Percentiles rank a stretch among this genome's conserved stretches.
Conservation (phyloP, 1,140 invertebrate genomes). For the Chrysomallon squamiferum region DNA sequence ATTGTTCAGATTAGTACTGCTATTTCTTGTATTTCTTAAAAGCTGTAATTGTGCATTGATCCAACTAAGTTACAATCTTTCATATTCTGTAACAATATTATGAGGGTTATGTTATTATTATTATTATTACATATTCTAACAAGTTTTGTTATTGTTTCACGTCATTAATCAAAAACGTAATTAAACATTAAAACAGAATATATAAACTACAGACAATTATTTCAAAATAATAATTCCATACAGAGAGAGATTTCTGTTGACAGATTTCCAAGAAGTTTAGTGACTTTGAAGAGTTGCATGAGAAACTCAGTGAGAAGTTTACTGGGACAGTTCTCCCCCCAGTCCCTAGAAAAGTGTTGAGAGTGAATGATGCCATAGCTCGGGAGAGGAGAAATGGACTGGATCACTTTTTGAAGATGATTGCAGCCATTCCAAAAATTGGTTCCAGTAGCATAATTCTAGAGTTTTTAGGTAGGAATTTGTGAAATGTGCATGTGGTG, state of each 20-base stretch:
- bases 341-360: slow-evolving; percentile 40
- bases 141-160: too few relatives aligned
- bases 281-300: slow-evolving; percentile 49
- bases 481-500: not conserved
- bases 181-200: too few relatives aligned
- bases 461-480: slow-evolving; percentile 38
- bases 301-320: slow-evolving; percentile 37
- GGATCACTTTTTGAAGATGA: slow-evolving; percentile 41
- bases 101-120: too few relatives aligned
- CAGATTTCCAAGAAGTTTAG: slow-evolving; percentile 42
- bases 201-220: too few relatives aligned
- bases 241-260: too few relatives aligned
- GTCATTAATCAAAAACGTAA: too few relatives aligned
- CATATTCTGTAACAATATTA: not conserved
- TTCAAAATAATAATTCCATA: too few relatives aligned
- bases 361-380: slow-evolving; percentile 33
- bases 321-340: slow-evolving; percentile 40
- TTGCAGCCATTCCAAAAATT: slow-evolving; percentile 29
- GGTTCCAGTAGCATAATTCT: slow-evolving; percentile 24
- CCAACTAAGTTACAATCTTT: not conserved
- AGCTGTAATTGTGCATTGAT: not conserved
- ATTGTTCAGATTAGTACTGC: not conserved
- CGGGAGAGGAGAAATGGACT: slow-evolving; percentile 31
- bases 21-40: not conserved
- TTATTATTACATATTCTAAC: too few relatives aligned